A percentile compares a stretch with the other conserved stretches of the same genome.
phyloP scores from a whole-genome alignment of 2,797 vertebrate species.

The Labeo calbasu region DNA sequence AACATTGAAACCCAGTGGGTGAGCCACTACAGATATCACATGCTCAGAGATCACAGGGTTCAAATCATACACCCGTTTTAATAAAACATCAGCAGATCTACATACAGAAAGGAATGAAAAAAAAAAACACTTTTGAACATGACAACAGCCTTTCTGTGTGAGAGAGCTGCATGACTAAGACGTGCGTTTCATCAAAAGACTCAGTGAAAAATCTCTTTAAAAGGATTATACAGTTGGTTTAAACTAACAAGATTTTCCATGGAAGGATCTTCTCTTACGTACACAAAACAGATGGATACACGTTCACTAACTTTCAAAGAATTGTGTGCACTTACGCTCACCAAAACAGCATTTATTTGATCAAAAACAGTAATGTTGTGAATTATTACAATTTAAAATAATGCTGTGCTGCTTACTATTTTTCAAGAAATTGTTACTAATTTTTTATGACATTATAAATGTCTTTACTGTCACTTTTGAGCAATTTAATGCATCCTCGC shows the following conservation, averaged over 20 bases:
- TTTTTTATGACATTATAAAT: no score
- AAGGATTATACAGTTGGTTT: conserved; percentile 44
- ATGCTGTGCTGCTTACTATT: background rate
- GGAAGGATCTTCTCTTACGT: background rate
- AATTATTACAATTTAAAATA: background rate
- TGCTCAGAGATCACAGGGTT: background rate
- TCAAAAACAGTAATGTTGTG: background rate
- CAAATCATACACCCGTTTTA: background rate
- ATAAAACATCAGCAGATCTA: conserved; percentile 11
- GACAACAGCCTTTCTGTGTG: background rate
- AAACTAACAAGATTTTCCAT: conserved; percentile 4
- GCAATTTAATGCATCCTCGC: no score
- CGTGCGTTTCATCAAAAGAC: background rate
- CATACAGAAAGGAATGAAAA: background rate
- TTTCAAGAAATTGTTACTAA: background rate
- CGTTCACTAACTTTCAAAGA: background rate
- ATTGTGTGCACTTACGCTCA: background rate
- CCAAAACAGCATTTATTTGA: background rate
- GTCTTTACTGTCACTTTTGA: no score
- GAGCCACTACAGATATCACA: background rate
- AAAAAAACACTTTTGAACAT: background rate
- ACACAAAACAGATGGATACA: conserved; percentile 1
- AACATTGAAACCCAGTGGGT: background rate
- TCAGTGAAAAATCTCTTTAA: conserved; percentile 17
- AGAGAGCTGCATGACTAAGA: conserved; percentile 13